These are phyloP conservation scores for Hepsetus odoe DNA, from an alignment of 2,113 vertebrate species.

Conservation along the genomic window DNA sequence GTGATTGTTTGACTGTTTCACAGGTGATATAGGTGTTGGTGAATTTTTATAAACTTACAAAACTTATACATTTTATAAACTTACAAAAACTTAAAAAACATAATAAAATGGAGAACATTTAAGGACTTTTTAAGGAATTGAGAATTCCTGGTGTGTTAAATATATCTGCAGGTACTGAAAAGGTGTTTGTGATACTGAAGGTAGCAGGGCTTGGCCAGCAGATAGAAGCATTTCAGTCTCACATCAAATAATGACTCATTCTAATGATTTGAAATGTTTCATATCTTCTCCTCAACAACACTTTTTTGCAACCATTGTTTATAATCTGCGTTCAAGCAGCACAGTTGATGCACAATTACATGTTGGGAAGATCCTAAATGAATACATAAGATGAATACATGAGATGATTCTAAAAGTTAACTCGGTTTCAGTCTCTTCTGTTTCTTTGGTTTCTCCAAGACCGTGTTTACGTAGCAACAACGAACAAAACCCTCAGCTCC, in stretches of 20 bases:
- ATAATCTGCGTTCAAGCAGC: not conserved
- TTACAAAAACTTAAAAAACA: no score
- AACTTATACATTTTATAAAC: no score
- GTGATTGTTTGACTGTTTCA: no score
- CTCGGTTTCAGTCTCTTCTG: no score
- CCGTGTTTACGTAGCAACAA: not conserved
- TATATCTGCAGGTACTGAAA: not conserved
- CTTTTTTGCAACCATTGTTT: not conserved
- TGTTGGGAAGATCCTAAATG: not conserved
- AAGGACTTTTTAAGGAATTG: no score
- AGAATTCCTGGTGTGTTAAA: not conserved
- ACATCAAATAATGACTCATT: not conserved
- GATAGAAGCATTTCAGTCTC: conserved; percentile 3
- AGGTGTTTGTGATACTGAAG: not conserved
- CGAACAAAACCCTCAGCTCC: conserved; percentile 31
- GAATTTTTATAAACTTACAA: no score
- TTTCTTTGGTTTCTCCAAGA: conserved; percentile 19
- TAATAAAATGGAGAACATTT: no score
- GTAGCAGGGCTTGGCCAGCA: not conserved
- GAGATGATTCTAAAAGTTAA: no score
- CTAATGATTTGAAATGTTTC: not conserved
- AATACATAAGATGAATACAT: not conserved
- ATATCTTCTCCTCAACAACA: not conserved
- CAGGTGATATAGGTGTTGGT: no score
- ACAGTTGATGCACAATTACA: not conserved